These are phyloP conservation scores for Pseudomugil tenellus DNA, from an alignment of 2,797 vertebrate genomes.

Conservation along the genomic window DNA sequence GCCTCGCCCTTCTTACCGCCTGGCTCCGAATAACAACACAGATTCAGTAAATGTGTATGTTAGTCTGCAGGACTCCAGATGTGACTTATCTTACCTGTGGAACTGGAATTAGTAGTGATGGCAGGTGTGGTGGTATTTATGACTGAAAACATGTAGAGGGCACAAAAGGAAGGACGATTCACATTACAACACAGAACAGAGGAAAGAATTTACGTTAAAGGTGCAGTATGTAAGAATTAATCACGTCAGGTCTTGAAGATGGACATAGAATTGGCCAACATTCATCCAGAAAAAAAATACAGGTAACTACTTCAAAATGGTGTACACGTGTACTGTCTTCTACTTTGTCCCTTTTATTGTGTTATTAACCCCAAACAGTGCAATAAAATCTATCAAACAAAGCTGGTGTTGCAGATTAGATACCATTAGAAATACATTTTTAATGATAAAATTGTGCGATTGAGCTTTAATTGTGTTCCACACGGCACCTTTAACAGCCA, in stretches of 20 bases:
- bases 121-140: conserved; percentile 47
- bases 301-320: too few species aligned
- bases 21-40: conserved; percentile 18
- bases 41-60: neutral
- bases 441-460: too few species aligned
- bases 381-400: too few species aligned
- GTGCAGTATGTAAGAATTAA: neutral
- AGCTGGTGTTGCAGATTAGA: too few species aligned
- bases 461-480: too few species aligned
- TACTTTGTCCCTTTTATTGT: too few species aligned
- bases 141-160: conserved; percentile 69
- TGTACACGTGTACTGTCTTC: too few species aligned
- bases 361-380: too few species aligned
- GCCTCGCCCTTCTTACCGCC: conserved; percentile 7
- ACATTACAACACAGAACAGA: conserved; percentile 57
- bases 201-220: conserved; percentile 24
- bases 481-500: conserved; percentile 20
- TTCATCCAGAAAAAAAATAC: too few species aligned
- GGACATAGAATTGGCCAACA: too few species aligned
- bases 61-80: neutral
- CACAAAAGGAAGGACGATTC: conserved; percentile 43
- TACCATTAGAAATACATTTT: too few species aligned
- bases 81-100: conserved; percentile 68
- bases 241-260: neutral
- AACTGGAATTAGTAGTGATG: conserved; percentile 14